These are phyloP conservation scores for Osmoderma eremita DNA, from an alignment of 2,888 invertebrate species.

Conservation along the genomic window DNA sequence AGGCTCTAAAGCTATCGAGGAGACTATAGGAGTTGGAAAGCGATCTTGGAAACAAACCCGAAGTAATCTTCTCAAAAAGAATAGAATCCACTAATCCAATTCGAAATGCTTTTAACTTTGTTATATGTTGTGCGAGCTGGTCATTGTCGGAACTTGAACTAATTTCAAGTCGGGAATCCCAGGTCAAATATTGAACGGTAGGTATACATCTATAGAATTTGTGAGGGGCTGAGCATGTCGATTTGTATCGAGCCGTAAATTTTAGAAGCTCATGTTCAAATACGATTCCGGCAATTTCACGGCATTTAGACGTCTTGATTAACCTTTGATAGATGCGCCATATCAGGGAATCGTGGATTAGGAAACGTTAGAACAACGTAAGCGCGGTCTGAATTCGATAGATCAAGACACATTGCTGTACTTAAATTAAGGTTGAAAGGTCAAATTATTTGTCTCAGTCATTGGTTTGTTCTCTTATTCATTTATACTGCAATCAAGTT, in stretches of 20 bases:
- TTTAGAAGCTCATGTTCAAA: neutral
- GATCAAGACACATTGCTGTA: no score
- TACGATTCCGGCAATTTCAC: neutral
- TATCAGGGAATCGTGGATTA: neutral
- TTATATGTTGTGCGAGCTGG: neutral
- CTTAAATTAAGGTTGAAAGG: no score
- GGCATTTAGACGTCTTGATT: slow-evolving; percentile 4
- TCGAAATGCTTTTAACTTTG: slow-evolving; percentile 22
- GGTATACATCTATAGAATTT: neutral
- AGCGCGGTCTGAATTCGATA: no score
- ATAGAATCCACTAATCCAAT: slow-evolving; percentile 19
- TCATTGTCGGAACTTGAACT: slow-evolving; percentile 8
- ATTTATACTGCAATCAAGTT: no score
- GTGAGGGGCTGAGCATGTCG: neutral
- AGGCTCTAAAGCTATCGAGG: no score
- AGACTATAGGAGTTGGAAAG: neutral
- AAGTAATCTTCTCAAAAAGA: slow-evolving; percentile 16
- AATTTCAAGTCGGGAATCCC: slow-evolving; percentile 6
- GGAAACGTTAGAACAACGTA: neutral
- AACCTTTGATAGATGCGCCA: neutral
- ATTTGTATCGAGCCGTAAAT: neutral
- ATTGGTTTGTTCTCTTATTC: no score
- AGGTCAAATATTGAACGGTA: neutral
- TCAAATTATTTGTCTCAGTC: no score
- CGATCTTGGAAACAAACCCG: slow-evolving; percentile 5